Percentiles rank a stretch among this genome's conserved stretches.
phyloP scores from a whole-genome alignment of 2,888 invertebrate species.

The Hemaris fuciformis region DNA sequence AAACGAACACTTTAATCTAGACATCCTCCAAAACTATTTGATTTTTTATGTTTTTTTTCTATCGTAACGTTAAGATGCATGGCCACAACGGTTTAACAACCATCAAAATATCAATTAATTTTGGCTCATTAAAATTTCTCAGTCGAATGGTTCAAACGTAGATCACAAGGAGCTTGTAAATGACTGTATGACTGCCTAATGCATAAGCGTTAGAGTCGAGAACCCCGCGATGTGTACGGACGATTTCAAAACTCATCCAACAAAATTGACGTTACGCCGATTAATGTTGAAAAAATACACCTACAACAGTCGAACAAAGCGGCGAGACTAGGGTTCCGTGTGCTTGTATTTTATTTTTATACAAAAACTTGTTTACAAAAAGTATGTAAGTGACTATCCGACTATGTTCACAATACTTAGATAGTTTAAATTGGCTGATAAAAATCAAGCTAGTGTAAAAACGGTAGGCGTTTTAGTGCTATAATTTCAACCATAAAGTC shows the following conservation, averaged over 20 bases:
- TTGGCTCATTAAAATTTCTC: conserved; percentile 57
- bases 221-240: conserved; percentile 17
- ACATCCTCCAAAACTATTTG: conserved; percentile 26
- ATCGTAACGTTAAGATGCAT: conserved; percentile 41
- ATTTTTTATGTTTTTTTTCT: conserved; percentile 15
- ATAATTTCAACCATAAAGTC: too few species aligned
- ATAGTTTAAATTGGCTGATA: too few species aligned
- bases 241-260: conserved; percentile 65
- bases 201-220: conserved; percentile 2
- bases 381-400: background rate
- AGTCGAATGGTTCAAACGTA: conserved; percentile 28
- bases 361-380: background rate
- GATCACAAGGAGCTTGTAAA: conserved; percentile 6
- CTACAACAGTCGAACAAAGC: background rate
- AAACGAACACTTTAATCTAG: conserved; percentile 14
- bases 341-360: background rate
- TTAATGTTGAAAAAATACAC: conserved; percentile 34
- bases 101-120: conserved; percentile 69
- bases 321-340: conserved; percentile 25
- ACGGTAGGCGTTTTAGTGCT: too few species aligned
- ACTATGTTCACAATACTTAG: too few species aligned
- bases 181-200: background rate
- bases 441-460: too few species aligned
- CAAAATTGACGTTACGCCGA: conserved; percentile 60
- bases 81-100: conserved; percentile 33